A percentile compares a stretch with the other conserved stretches of the same genome.
Conservation (phyloP, 2,113 vertebrate species). For the Lanius ludovicianus region DNA sequence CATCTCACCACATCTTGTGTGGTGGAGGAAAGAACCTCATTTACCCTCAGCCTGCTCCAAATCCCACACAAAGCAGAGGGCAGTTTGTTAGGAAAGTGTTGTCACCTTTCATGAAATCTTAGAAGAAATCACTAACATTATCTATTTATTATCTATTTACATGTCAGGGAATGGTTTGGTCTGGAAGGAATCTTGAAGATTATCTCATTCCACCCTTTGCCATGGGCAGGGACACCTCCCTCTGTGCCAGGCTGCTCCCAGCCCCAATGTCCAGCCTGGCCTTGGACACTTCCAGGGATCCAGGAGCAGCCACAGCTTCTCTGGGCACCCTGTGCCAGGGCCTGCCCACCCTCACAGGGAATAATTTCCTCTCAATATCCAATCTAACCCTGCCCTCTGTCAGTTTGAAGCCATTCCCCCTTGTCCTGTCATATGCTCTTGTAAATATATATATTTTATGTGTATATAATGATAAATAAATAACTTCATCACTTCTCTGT, state of each 20-base stretch:
- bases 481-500: not conserved
- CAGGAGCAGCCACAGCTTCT: not conserved
- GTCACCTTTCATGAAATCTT: not conserved
- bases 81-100: not conserved
- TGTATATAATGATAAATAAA: not conserved
- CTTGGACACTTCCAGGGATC: not conserved
- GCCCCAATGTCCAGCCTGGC: rapidly evolving
- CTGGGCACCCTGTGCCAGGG: not conserved
- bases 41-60: not conserved
- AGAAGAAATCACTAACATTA: not conserved
- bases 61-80: not conserved
- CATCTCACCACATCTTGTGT: not conserved
- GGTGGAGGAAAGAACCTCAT: not conserved
- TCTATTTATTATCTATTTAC: not conserved
- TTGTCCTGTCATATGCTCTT: not conserved
- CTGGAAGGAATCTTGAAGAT: not conserved
- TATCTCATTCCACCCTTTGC: rapidly evolving
- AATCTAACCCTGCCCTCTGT: not conserved
- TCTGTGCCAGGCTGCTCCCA: rapidly evolving
- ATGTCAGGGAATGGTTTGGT: not conserved
- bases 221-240: not conserved
- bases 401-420: not conserved
- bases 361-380: not conserved
- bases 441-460: not conserved
- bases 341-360: rapidly evolving